phyloP scores from a whole-genome alignment of 2,113 vertebrate genomes.

The Manacus vitellinus region DNA sequence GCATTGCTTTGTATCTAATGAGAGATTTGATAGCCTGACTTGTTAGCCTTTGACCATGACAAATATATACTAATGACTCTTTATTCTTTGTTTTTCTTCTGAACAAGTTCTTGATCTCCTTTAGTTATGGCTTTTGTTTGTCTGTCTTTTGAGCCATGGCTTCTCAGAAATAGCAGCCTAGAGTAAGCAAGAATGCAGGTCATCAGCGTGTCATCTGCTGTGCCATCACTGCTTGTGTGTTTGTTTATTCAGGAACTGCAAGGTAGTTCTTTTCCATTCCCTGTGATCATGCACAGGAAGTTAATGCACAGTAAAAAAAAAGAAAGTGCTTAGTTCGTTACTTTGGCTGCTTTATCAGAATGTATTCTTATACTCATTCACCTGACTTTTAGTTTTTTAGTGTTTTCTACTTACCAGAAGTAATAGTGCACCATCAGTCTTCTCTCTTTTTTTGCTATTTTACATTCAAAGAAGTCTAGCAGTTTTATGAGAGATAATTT shows the following conservation, averaged over 20 bases:
- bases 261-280: conserved; percentile 12
- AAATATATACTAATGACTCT: background rate
- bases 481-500: background rate
- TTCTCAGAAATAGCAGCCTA: background rate
- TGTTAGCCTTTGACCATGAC: background rate
- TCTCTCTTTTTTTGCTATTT: background rate
- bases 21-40: background rate
- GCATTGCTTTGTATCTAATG: background rate
- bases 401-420: background rate
- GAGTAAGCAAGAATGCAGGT: background rate
- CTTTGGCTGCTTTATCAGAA: background rate
- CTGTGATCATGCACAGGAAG: background rate
- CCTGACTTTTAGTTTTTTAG: background rate
- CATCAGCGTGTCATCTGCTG: conserved; percentile 41
- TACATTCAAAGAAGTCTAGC: background rate
- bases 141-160: background rate
- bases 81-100: background rate
- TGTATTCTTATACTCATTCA: background rate
- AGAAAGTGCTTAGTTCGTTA: background rate
- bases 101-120: conserved; percentile 8
- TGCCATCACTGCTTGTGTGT: background rate
- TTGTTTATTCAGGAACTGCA: conserved; percentile 33
- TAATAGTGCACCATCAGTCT: background rate
- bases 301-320: background rate
- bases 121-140: background rate